Base-by-base conservation (phyloP, 53 echinoderm and acorn worm genomes). In the Paracentrotus lividus region DNA sequence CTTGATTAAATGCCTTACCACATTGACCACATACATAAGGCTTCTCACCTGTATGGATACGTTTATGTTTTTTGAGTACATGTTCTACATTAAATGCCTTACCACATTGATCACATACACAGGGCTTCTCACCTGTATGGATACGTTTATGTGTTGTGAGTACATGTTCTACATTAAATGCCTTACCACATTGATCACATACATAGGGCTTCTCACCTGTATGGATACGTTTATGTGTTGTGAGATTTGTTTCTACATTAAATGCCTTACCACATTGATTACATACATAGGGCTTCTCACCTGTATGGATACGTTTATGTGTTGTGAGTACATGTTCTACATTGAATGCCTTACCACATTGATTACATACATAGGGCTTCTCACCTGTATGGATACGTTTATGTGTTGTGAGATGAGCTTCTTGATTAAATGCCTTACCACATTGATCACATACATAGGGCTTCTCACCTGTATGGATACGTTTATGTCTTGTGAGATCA, bases 111-210 rank as follows among this genome's bases (percentile, higher is more conserved):
- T n/a, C n/a, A n/a, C n/a, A n/a, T n/a, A n/a, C n/a, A n/a, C n/a
- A n/a, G n/a, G n/a, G n/a, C n/a, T n/a, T n/a, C n/a, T n/a, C n/a
- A n/a, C n/a, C n/a, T n/a, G n/a, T n/a, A n/a, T n/a, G n/a, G n/a
- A n/a, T n/a, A n/a, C n/a, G n/a, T n/a, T n/a, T n/a, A n/a, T n/a
- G n/a, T n/a, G n/a, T n/a, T n/a, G n/a, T n/a, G n/a, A n/a, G n/a
- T n/a, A n/a, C n/a, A n/a, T n/a, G n/a, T n/a, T n/a, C n/a, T n/a
- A n/a, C n/a, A n/a, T n/a, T n/a, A n/a, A n/a, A 84, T 84, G 84
- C 84, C 84, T 45, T 84, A 84, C 84, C 84, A 84, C 84, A 84
- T n/a, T n/a, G n/a, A n/a, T n/a, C n/a, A n/a, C n/a, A n/a, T n/a
- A n/a, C n/a, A n/a, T n/a, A n/a, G n/a, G 84, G 47, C 84, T 84